A percentile compares a stretch with the other conserved stretches of the same genome.
phyloP scores from a whole-genome alignment of 2,888 invertebrate species.

The Euzophera pinguis region DNA sequence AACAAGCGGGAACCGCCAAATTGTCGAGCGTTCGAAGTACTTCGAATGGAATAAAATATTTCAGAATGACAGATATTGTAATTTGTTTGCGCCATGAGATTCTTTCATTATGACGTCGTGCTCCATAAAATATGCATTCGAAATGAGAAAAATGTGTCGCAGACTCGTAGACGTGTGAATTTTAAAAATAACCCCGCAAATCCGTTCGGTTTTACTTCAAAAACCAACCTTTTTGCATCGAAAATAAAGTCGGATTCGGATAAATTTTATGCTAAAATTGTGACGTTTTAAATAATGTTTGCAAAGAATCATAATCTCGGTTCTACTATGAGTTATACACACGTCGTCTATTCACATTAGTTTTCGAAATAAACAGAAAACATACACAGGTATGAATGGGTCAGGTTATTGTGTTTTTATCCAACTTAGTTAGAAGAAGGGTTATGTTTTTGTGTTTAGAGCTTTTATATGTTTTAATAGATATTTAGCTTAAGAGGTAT shows the following conservation, averaged over 20 bases:
- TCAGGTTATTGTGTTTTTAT: background rate
- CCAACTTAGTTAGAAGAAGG: no score
- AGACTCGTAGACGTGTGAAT: slow-evolving; percentile 42
- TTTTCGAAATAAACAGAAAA: slow-evolving; percentile 55
- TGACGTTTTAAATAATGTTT: slow-evolving; percentile 22
- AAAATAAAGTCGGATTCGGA: slow-evolving; percentile 29
- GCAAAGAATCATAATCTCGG: slow-evolving; percentile 67
- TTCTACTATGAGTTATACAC: slow-evolving; percentile 57
- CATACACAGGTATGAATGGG: slow-evolving; percentile 8
- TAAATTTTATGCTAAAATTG: slow-evolving; percentile 22
- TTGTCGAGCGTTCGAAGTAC: slow-evolving; percentile 21
- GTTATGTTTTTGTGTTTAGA: no score
- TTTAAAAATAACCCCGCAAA: slow-evolving; percentile 24
- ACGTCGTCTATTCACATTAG: slow-evolving; percentile 67
- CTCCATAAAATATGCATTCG: slow-evolving; percentile 75
- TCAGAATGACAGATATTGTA: slow-evolving; percentile 51
- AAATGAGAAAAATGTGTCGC: slow-evolving; percentile 77
- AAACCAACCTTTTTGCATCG: slow-evolving; percentile 24
- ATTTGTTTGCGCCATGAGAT: slow-evolving; percentile 64
- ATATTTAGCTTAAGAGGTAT: no score
- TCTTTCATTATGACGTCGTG: slow-evolving; percentile 70
- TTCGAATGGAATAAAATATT: slow-evolving; percentile 28
- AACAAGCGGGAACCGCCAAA: slow-evolving; percentile 11
- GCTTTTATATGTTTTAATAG: no score
- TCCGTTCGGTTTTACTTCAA: slow-evolving; percentile 12